Percentiles rank a stretch among this genome's conserved stretches.
phyloP scores from a whole-genome alignment of 2,888 invertebrate species.

The Caenorhabditis japonica region DNA sequence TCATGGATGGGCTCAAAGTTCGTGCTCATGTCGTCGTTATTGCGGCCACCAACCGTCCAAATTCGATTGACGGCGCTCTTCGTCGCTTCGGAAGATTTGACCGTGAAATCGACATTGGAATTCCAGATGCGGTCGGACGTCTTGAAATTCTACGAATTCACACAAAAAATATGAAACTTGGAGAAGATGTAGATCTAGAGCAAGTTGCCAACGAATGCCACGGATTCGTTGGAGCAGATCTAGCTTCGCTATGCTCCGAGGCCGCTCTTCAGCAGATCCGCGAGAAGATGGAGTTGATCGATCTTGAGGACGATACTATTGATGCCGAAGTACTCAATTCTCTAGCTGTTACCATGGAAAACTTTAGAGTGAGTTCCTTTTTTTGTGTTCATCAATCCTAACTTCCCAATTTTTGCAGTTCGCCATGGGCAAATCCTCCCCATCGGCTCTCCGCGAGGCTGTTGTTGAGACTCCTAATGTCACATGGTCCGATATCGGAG shows the following conservation, averaged over 20 bases:
- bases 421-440: constrained; percentile 99
- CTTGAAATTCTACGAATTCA: constrained; percentile 97
- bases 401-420: constrained; percentile 80
- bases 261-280: constrained; percentile 99
- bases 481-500: constrained; percentile 97
- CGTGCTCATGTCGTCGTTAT: constrained; percentile 91
- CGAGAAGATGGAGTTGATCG: constrained; percentile 99
- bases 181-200: constrained; percentile 97
- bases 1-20: constrained; percentile 99
- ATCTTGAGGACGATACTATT: constrained; percentile 98
- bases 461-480: constrained; percentile 99
- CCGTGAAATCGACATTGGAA: constrained; percentile 97
- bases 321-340: constrained; percentile 98
- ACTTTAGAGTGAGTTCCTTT: constrained; percentile 62
- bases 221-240: constrained; percentile 98
- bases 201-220: constrained; percentile 98
- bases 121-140: constrained; percentile 97
- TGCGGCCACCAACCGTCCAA: constrained; percentile 99
- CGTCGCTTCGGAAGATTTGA: constrained; percentile 97
- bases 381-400: background rate
- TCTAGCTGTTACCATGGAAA: constrained; percentile 87
- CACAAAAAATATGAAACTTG: constrained; percentile 99
- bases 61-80: constrained; percentile 97
- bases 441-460: constrained; percentile 97
- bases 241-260: constrained; percentile 98